These are phyloP conservation scores for Serrognathus titanus DNA, from an alignment of 2,888 invertebrate genomes.

Conservation along the genomic window DNA sequence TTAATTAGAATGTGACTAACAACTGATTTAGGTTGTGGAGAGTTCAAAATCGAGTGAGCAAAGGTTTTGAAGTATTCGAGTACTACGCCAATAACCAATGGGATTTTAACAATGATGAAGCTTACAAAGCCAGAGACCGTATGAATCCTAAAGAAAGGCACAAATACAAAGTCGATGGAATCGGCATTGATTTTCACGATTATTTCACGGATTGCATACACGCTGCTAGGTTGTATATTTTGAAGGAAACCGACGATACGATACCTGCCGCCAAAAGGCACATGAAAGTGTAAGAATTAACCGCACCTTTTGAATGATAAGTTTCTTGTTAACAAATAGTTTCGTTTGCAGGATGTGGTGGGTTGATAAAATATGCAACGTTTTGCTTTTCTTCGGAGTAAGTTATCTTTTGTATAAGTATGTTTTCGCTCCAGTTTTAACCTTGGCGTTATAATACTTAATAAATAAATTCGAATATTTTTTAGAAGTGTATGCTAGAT, in stretches of 20 bases:
- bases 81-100: slow-evolving; percentile 92
- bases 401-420: slow-evolving; percentile 51
- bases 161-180: slow-evolving; percentile 68
- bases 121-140: slow-evolving; percentile 54
- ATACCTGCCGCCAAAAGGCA: slow-evolving; percentile 76
- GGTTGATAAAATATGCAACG: slow-evolving; percentile 71
- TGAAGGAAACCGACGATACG: slow-evolving; percentile 79
- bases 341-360: slow-evolving; percentile 75
- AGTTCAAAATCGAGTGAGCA: slow-evolving; percentile 77
- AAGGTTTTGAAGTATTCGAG: slow-evolving; percentile 85
- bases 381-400: slow-evolving; percentile 63
- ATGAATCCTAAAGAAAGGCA: slow-evolving; percentile 64
- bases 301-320: neutral
- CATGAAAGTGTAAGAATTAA: slow-evolving; percentile 67
- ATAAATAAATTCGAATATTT: neutral
- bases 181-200: slow-evolving; percentile 69
- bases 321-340: slow-evolving; percentile 1
- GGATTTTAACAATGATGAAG: slow-evolving; percentile 76
- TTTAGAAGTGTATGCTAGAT: neutral
- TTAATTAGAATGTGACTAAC: no score
- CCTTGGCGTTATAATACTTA: neutral
- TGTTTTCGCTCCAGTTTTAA: slow-evolving; percentile 6
- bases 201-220: slow-evolving; percentile 82
- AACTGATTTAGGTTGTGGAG: slow-evolving; percentile 63
- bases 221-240: slow-evolving; percentile 73